These are phyloP conservation scores for Phyllotreta cruciferae DNA, from an alignment of 2,888 invertebrate genomes.

Conservation along the genomic window DNA sequence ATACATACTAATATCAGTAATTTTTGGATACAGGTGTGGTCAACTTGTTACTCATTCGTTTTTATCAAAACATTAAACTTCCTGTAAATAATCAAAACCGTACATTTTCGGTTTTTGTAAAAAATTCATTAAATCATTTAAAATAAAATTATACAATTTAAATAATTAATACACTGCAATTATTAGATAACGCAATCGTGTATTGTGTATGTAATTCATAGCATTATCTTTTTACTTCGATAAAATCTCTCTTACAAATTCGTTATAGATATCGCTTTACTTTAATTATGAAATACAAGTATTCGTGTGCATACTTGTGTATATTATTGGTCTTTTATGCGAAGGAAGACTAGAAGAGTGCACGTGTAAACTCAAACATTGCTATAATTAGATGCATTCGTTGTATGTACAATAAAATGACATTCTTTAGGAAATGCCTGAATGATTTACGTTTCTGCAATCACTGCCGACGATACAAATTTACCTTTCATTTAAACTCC, in stretches of 20 bases:
- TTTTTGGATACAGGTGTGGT: too few relatives aligned
- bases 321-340: slow-evolving; percentile 7
- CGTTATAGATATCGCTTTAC: neutral
- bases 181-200: too few relatives aligned
- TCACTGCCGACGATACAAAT: neutral
- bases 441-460: slow-evolving; percentile 20
- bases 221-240: too few relatives aligned
- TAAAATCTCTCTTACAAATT: neutral
- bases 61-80: too few relatives aligned
- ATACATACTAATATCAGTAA: too few relatives aligned
- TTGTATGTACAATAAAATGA: slow-evolving; percentile 17
- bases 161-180: slow-evolving; percentile 22
- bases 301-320: slow-evolving; percentile 7
- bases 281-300: neutral
- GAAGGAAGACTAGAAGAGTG: slow-evolving; percentile 1
- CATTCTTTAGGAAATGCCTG: slow-evolving; percentile 29
- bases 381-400: slow-evolving; percentile 25
- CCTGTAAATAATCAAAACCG: too few relatives aligned
- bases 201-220: too few relatives aligned
- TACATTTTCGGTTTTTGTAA: too few relatives aligned
- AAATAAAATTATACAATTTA: neutral
- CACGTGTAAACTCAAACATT: slow-evolving; percentile 14
- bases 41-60: too few relatives aligned
- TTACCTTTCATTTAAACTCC: slow-evolving; percentile 1
- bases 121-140: too few relatives aligned